phyloP scores from a whole-genome alignment of 2,888 invertebrate species.

The Clivina fossor region DNA sequence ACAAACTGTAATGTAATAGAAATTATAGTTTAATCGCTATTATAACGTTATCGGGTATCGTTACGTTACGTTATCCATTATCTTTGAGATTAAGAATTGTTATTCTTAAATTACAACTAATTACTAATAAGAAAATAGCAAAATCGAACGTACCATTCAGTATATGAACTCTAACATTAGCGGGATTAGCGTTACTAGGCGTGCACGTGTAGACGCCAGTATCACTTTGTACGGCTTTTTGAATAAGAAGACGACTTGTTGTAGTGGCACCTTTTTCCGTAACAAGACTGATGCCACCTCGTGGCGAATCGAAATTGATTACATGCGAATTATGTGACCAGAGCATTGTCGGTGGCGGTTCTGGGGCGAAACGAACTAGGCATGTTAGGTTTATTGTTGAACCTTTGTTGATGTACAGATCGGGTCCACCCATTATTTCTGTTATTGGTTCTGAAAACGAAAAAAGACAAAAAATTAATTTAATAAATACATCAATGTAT shows the following conservation, averaged over 20 bases:
- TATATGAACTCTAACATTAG: slow-evolving; percentile 79
- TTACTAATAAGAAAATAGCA: no score
- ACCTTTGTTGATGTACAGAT: slow-evolving; percentile 82
- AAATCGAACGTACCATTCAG: slow-evolving; percentile 82
- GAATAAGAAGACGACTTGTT: slow-evolving; percentile 79
- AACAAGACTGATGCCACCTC: slow-evolving; percentile 84
- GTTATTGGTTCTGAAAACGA: slow-evolving; percentile 83
- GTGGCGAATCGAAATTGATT: slow-evolving; percentile 87
- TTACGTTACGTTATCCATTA: no score
- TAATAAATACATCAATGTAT: no score
- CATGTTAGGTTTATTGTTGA: slow-evolving; percentile 89
- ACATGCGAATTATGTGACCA: slow-evolving; percentile 83
- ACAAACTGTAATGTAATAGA: no score
- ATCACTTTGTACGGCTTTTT: slow-evolving; percentile 76
- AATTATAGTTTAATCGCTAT: no score
- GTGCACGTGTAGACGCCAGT: slow-evolving; percentile 83
- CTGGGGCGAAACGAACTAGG: slow-evolving; percentile 79
- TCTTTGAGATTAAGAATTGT: background rate
- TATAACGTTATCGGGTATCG: no score
- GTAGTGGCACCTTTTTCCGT: slow-evolving; percentile 84
- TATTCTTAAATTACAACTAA: background rate
- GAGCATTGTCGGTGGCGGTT: slow-evolving; percentile 78
- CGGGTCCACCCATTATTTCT: slow-evolving; percentile 78
- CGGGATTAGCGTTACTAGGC: slow-evolving; percentile 80
- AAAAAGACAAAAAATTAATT: background rate